Percentiles rank a stretch among this genome's conserved stretches.
These are phyloP conservation scores for Drosophila antonietae DNA, from an alignment of 2,888 invertebrate genomes.

Conservation along the genomic window DNA sequence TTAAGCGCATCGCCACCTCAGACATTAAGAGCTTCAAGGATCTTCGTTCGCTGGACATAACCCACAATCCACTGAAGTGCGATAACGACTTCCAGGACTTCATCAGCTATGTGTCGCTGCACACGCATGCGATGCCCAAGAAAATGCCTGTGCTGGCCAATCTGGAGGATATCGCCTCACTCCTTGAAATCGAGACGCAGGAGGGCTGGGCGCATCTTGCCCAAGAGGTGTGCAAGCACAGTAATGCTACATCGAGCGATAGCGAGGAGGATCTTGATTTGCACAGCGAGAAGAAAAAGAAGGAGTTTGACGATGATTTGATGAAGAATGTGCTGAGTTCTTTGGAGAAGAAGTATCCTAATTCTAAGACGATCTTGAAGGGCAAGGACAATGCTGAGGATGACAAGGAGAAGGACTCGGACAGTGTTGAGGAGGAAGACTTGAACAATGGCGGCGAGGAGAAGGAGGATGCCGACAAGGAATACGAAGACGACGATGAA, in stretches of 20 bases:
- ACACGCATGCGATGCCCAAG: constrained; percentile 73
- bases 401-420: constrained; percentile 42
- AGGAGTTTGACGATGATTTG: constrained; percentile 75
- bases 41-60: constrained; percentile 85
- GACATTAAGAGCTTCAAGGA: constrained; percentile 82
- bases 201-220: constrained; percentile 82
- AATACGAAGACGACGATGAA: constrained; percentile 49
- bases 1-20: constrained; percentile 74
- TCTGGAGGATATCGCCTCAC: constrained; percentile 66
- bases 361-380: constrained; percentile 71
- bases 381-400: constrained; percentile 60
- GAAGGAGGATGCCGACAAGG: constrained; percentile 72
- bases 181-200: constrained; percentile 61
- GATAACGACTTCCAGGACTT: constrained; percentile 88
- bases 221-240: constrained; percentile 82
- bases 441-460: constrained; percentile 77
- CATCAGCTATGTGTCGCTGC: constrained; percentile 85
- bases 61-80: constrained; percentile 89
- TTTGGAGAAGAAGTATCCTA: constrained; percentile 72
- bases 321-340: constrained; percentile 74
- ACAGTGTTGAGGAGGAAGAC: constrained; percentile 72
- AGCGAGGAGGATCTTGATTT: constrained; percentile 68
- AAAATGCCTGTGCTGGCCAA: constrained; percentile 72
- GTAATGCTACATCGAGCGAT: constrained; percentile 26
- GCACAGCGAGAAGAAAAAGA: constrained; percentile 70